Evolutionary conservation across 2,888 invertebrate genomes (phyloP), one percentile per base, ranked within the genome.

Genomic region (Atrina japonica): DNA sequence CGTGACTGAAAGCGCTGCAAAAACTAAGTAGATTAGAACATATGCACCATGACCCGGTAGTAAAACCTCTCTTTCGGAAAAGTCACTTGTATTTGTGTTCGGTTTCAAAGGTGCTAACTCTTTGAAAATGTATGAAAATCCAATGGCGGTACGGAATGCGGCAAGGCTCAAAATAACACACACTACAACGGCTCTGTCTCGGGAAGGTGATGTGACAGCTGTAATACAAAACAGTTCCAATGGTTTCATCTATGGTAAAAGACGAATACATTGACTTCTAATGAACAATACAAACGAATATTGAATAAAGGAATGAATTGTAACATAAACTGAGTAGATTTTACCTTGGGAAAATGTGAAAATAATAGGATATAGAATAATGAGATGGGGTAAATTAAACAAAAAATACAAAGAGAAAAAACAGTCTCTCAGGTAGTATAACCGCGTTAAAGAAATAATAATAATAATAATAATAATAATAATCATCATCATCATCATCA

Each of bases 21-120:
- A 81, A 40, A 83, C 60, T 29, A 79, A 25, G 59, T 79, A 81
- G 16, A 82, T 67, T 25, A 81, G 56, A 14, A 80, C 55, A 47
- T 75, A 78, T n/a, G 76, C 69, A 3, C 74, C 71, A 58, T 81
- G 82, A 11, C 84, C 84, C 0, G 81, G 77, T 59, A 78, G 76
- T 23, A 83, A 61, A 3, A 76, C 66, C 27, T 76, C 81, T 52
- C 73, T 64, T 0, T 70, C 40, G 27, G 58, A 59, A 9, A 59
- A 40, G 3, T 27, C 18, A 30, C 43, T 30, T 14, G 11, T 11
- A 25, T 50, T 60, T 16, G 23, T 49, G 9, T 7, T 14, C n/a
- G 35, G 35, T 35, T 40, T 6, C 9, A 2, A 23, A 30, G n/a
- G 29, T 5, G 41, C 43, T 11, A 67, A 21, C 29, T 35, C 60